These are phyloP conservation scores for Thunnus maccoyii DNA, from an alignment of 2,113 vertebrate genomes.

Conservation along the genomic window DNA sequence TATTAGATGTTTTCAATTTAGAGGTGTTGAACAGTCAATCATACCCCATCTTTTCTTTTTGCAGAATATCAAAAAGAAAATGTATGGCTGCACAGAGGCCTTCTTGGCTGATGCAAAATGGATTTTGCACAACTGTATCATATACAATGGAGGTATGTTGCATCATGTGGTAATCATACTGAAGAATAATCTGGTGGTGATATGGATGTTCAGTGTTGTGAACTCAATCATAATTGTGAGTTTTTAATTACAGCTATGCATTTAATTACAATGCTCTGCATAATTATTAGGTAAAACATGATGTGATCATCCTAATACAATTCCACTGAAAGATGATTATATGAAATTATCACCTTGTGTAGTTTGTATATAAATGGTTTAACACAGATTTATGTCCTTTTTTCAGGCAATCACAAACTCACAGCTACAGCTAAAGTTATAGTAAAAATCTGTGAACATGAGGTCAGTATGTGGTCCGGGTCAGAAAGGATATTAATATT, in stretches of 20 bases:
- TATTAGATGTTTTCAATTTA: neutral
- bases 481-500: neutral
- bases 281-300: no score
- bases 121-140: slow-evolving; percentile 99
- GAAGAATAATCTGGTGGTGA: neutral
- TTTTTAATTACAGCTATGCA: no score
- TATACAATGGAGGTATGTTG: slow-evolving; percentile 95
- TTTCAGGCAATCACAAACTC: slow-evolving; percentile 97
- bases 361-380: slow-evolving; percentile 12
- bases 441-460: slow-evolving; percentile 99
- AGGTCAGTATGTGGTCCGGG: slow-evolving; percentile 84
- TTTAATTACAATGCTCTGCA: no score
- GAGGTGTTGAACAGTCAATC: slow-evolving; percentile 6
- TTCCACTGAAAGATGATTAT: neutral
- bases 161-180: neutral
- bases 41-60: slow-evolving; percentile 22
- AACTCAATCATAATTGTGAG: no score
- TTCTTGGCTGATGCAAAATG: slow-evolving; percentile 98
- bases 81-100: slow-evolving; percentile 98
- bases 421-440: slow-evolving; percentile 98
- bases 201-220: neutral
- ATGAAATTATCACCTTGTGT: neutral
- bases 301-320: neutral
- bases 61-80: slow-evolving; percentile 98
- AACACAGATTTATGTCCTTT: slow-evolving; percentile 43